phyloP scores from a whole-genome alignment of 2,888 invertebrate genomes.

The Drosophila longiperda region DNA sequence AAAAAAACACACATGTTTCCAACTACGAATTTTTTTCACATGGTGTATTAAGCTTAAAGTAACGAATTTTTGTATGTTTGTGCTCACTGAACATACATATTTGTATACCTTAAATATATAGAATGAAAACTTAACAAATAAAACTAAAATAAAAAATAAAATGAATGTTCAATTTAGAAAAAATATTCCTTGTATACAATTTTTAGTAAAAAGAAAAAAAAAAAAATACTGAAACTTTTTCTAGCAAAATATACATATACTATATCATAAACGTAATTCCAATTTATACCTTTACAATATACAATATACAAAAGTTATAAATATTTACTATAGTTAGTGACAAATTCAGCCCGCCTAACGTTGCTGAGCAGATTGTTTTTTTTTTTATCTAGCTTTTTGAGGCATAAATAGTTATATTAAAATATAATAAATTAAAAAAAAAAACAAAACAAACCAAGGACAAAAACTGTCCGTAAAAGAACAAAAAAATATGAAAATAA shows the following conservation, averaged over 20 bases:
- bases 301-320: constrained; percentile 49
- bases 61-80: constrained; percentile 41
- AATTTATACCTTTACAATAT: constrained; percentile 68
- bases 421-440: constrained; percentile 1
- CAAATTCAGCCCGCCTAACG: constrained; percentile 73
- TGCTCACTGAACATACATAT: constrained; percentile 49
- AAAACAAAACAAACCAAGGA: constrained; percentile 1
- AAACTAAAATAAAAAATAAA: constrained; percentile 11
- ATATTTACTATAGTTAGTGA: constrained; percentile 67
- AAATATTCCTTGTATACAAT: constrained; percentile 74
- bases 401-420: constrained; percentile 19
- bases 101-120: constrained; percentile 9
- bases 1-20: constrained; percentile 41
- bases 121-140: constrained; percentile 10
- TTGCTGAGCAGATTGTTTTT: constrained; percentile 56
- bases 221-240: constrained; percentile 47
- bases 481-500: constrained; percentile 9
- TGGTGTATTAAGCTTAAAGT: constrained; percentile 65
- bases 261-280: constrained; percentile 42
- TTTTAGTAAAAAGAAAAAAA: constrained; percentile 49
- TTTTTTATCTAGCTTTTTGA: constrained; percentile 30
- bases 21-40: constrained; percentile 74
- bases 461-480: constrained; percentile 10
- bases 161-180: constrained; percentile 60
- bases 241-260: constrained; percentile 69